Evolutionary conservation across 2,888 invertebrate genomes (phyloP).

Genomic region (Zhengitettix transpicula): DNA sequence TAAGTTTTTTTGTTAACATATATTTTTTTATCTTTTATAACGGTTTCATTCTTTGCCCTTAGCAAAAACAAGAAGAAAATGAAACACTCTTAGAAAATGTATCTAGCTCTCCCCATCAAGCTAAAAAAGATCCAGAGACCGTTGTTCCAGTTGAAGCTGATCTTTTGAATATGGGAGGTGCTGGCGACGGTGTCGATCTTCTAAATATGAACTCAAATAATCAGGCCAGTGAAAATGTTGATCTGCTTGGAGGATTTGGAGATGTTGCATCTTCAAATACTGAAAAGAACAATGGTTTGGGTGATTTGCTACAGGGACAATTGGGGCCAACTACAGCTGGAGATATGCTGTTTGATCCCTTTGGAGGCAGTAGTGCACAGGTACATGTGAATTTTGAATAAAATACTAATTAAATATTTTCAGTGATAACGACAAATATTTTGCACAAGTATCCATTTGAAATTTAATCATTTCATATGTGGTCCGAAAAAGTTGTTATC

Average conservation of each 20-base stretch:
- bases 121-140: conserved; percentile 25
- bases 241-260: conserved; percentile 37
- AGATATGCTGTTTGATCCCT: too few relatives aligned
- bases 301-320: too few relatives aligned
- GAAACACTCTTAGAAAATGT: background rate
- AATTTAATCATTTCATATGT: too few relatives aligned
- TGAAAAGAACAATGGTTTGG: too few relatives aligned
- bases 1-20: background rate
- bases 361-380: too few relatives aligned
- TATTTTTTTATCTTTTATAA: background rate
- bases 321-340: too few relatives aligned
- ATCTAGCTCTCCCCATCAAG: background rate
- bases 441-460: too few relatives aligned
- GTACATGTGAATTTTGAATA: too few relatives aligned
- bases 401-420: too few relatives aligned
- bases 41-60: background rate
- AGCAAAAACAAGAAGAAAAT: background rate
- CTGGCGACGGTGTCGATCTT: conserved; percentile 31
- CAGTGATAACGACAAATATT: too few relatives aligned
- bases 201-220: conserved; percentile 26
- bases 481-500: too few relatives aligned
- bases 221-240: conserved; percentile 32
- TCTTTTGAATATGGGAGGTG: conserved; percentile 22
- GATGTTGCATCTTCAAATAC: background rate
- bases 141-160: conserved; percentile 21